Base-by-base conservation (phyloP, 2,113 vertebrate genomes). In the Castor canadensis region DNA sequence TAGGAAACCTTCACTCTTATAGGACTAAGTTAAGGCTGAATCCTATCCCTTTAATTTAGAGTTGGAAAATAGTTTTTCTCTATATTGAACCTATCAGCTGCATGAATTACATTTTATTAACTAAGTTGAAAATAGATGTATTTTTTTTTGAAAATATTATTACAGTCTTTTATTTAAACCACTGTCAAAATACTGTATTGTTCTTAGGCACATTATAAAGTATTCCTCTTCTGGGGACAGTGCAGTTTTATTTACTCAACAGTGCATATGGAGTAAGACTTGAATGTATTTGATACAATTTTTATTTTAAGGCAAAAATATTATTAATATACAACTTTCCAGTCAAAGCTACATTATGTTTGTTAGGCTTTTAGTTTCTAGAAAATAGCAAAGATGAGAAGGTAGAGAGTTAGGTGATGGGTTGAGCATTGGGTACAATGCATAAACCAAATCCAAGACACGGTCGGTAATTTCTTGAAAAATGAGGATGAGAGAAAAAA, bases 81-180 rank as follows among this genome's bases (percentile, higher is more conserved):
- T 81, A 45, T 52, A 43, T 77, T 0, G 0, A 75, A 58, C 81
- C 58, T 73, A 7, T 95, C 94, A 87, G 35, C 54, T 85, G 9
- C 52, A 43, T 90, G 52, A 92, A 64, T 88, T 95, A 92, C 60
- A 85, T 89, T 94, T 90, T 81, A 72, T 96, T 93, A 94, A 84
- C 66, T 10, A 72, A 88, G 35, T 93, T 93, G 82, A 94, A 91
- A 94, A 90, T 91, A 75, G 84, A 73, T 81, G 20, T 16, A 47
- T 90, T 96, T 1, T 52, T 67, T 93, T 92, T 75, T 10, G 22
- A 49, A 76, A 89, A 89, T 40, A 45, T 66, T 54, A 35, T 54
- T 72, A 71, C 28, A 83, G 35, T 8, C 19, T 79, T 67, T 52
- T 1, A 38, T 76, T 88, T 90, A 66, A 95, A 75, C 45, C 54